phyloP scores from a whole-genome alignment of 2,113 vertebrate species.

The Plecturocebus donacophilus region DNA sequence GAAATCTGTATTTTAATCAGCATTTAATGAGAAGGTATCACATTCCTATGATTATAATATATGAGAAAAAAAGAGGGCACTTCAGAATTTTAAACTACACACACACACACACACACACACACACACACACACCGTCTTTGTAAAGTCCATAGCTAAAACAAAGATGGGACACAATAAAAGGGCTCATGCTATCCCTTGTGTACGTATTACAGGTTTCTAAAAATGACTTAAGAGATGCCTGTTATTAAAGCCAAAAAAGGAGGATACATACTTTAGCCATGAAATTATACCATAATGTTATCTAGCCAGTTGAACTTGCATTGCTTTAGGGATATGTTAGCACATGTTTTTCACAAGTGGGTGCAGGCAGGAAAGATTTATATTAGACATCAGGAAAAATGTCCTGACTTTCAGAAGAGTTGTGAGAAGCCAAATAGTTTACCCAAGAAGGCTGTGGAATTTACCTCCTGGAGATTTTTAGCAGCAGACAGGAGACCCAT shows the following conservation, averaged over 20 bases:
- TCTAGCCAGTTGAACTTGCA: constrained; percentile 34
- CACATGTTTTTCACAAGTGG: constrained; percentile 44
- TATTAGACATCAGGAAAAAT: constrained; percentile 67
- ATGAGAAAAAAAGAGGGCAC: background rate
- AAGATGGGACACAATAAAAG: constrained; percentile 40
- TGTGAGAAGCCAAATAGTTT: constrained; percentile 69
- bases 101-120: too few relatives aligned
- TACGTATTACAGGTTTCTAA: constrained; percentile 38
- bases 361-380: constrained; percentile 69
- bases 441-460: constrained; percentile 72
- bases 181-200: background rate
- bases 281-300: constrained; percentile 48
- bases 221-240: constrained; percentile 31
- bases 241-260: background rate
- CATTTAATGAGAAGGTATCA: background rate
- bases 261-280: constrained; percentile 26
- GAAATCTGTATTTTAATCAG: constrained; percentile 33
- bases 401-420: constrained; percentile 57
- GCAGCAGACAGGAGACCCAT: constrained; percentile 50
- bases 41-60: background rate
- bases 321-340: constrained; percentile 52
- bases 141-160: background rate
- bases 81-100: background rate
- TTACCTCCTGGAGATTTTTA: constrained; percentile 70
- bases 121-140: background rate